phyloP scores from a whole-genome alignment of 2,888 invertebrate genomes.

The Calliphora vomitoria region DNA sequence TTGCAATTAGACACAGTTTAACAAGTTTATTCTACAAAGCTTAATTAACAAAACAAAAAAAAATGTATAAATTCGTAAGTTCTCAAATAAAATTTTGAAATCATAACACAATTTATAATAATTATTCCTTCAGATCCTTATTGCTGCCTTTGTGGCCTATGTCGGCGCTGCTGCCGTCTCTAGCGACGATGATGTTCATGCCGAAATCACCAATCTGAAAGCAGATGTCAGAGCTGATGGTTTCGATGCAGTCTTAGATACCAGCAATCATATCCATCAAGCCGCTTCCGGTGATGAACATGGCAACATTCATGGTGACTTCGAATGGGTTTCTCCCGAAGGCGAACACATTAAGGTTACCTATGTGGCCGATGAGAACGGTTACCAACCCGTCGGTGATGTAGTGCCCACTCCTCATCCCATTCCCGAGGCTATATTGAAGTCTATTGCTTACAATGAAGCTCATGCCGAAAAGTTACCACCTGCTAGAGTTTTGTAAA shows the following conservation, averaged over 20 bases:
- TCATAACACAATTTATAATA: neutral
- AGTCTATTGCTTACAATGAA: slow-evolving; percentile 85
- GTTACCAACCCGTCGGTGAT: slow-evolving; percentile 77
- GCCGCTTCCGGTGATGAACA: slow-evolving; percentile 78
- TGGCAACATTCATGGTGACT: slow-evolving; percentile 80
- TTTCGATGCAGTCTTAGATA: slow-evolving; percentile 76
- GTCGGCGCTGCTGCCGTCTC: slow-evolving; percentile 56
- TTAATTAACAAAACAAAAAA: slow-evolving; percentile 19
- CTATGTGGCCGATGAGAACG: slow-evolving; percentile 80
- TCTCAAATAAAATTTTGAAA: neutral
- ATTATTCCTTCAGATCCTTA: slow-evolving; percentile 59
- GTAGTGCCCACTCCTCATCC: slow-evolving; percentile 76
- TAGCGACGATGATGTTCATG: slow-evolving; percentile 68
- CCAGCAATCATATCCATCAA: slow-evolving; percentile 77
- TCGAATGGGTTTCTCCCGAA: slow-evolving; percentile 80
- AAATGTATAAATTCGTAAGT: slow-evolving; percentile 58
- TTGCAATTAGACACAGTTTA: slow-evolving; percentile 22
- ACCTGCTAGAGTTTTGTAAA: too few relatives aligned
- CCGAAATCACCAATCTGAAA: slow-evolving; percentile 51
- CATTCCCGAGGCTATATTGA: slow-evolving; percentile 76
- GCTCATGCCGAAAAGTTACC: too few relatives aligned
- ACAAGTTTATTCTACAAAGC: slow-evolving; percentile 6
- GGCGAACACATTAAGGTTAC: slow-evolving; percentile 78
- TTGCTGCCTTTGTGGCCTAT: slow-evolving; percentile 76
- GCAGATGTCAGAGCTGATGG: slow-evolving; percentile 79